Percentiles rank a stretch among this genome's conserved stretches.
phyloP scores from a whole-genome alignment of 2,888 invertebrate genomes.

The Anthrax anthrax region DNA sequence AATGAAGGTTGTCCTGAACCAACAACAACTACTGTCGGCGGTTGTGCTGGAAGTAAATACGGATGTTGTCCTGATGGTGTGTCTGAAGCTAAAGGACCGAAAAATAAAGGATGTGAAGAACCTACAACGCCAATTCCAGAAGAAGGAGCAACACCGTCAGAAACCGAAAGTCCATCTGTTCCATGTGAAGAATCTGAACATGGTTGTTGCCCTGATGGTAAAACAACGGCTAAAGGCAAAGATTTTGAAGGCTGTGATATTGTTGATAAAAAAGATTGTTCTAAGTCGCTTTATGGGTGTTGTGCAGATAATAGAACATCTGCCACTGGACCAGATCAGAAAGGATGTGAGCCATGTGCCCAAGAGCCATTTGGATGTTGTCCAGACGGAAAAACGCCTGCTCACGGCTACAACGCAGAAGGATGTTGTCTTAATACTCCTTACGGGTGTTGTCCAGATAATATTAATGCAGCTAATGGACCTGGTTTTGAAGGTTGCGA shows the following conservation, averaged over 20 bases:
- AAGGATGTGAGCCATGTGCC: constrained; percentile 64
- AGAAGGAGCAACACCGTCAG: constrained; percentile 16
- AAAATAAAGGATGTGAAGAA: constrained; percentile 24
- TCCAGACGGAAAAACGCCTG: constrained; percentile 64
- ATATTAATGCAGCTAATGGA: constrained; percentile 66
- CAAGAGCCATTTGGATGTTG: constrained; percentile 73
- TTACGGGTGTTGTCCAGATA: constrained; percentile 86
- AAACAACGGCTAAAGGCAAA: constrained; percentile 48
- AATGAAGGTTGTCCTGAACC: constrained; percentile 63
- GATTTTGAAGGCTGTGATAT: constrained; percentile 25
- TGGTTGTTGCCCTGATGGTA: constrained; percentile 60
- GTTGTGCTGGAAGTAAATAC: constrained; percentile 14
- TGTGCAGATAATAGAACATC: constrained; percentile 51
- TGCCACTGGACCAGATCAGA: constrained; percentile 52
- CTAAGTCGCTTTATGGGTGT: constrained; percentile 51
- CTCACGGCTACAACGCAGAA: constrained; percentile 68
- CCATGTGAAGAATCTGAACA: constrained; percentile 13
- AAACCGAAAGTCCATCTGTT: constrained; percentile 15
- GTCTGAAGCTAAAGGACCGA: constrained; percentile 46
- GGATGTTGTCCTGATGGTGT: constrained; percentile 61
- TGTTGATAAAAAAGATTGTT: constrained; percentile 34
- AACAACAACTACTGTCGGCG: constrained; percentile 36
- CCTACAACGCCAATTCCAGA: constrained; percentile 9
- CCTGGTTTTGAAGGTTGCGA: constrained; percentile 64
- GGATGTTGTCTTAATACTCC: constrained; percentile 64